Base-by-base conservation (phyloP, 2,888 invertebrate species). In the Phengaris alcon region DNA sequence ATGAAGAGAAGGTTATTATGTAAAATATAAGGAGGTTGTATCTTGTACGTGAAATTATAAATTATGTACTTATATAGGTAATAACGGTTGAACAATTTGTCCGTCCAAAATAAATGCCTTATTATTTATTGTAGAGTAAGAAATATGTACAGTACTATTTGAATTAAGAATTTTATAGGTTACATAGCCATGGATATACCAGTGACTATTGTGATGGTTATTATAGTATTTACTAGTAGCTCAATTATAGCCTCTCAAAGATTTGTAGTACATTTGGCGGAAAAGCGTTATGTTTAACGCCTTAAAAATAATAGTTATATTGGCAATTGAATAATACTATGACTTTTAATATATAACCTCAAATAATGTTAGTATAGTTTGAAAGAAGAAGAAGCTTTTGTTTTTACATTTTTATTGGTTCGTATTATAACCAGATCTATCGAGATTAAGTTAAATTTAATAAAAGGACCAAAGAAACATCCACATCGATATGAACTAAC, bases 31-130 rank as follows among this genome's bases (percentile, higher is more conserved):
- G 13, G 22, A 59, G 59, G 12, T 64, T 64, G 64, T 44, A 35
- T 64, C 35, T 64, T 44, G 12, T 64, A 64, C 12, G 5, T 48
- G 8, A 3, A 35, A 35, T 7, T 59, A 59, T 10, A 59, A 10
- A 15, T 59, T 8, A 35, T 9, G 57, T 10, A 64, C 6, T 64
- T 64, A 64, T 13, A 10, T 70, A 22, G 22, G 22, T 22, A 70
- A 57, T 22, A 70, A 70, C 51, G 55, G 55, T 75, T 59, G 51
- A 52, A 52, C 22, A 55, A 83, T 81, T 80, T 35, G 83, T 90
- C 91, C 93, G 93, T 93, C 93, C 93, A 90, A 78, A 81, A 69
- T 64, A 78, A 81, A 87, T 83, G 84, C 87, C 87, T 88, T 89
- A 89, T 88, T 89, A 89, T 92, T 93, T 93, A 93, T 93, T 92